These are phyloP conservation scores for Ormyrus pomaceus DNA, from an alignment of 2,888 invertebrate genomes.

Conservation along the genomic window DNA sequence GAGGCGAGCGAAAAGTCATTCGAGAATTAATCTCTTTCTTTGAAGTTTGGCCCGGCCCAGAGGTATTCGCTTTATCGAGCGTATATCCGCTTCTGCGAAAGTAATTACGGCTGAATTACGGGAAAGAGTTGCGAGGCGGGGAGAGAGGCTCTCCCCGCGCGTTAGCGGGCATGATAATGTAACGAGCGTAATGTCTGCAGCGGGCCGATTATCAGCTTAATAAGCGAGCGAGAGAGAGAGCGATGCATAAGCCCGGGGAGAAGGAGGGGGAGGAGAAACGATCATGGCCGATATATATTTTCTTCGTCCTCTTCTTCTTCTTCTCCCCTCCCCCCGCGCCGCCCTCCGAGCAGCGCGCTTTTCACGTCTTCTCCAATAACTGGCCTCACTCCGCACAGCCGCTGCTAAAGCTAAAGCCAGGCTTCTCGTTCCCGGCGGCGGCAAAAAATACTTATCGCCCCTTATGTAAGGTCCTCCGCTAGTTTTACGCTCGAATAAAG, in stretches of 20 bases:
- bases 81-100: slow-evolving; percentile 68
- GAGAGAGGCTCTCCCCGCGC: slow-evolving; percentile 43
- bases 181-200: slow-evolving; percentile 70
- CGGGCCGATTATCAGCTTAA: slow-evolving; percentile 73
- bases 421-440: too few relatives aligned
- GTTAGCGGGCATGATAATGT: slow-evolving; percentile 70
- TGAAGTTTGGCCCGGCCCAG: slow-evolving; percentile 49
- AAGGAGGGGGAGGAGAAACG: background rate
- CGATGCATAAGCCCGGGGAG: slow-evolving; percentile 66
- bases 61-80: slow-evolving; percentile 64
- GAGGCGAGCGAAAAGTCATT: slow-evolving; percentile 52
- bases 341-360: too few relatives aligned
- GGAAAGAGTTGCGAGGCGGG: slow-evolving; percentile 47
- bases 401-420: too few relatives aligned
- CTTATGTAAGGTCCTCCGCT: slow-evolving; percentile 13
- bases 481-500: slow-evolving; percentile 27
- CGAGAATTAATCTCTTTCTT: slow-evolving; percentile 56
- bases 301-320: too few relatives aligned
- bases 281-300: slow-evolving; percentile 43
- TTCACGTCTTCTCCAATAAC: too few relatives aligned
- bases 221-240: slow-evolving; percentile 66
- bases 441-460: background rate
- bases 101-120: slow-evolving; percentile 72
- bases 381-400: too few relatives aligned
- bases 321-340: too few relatives aligned